Evolutionary conservation across 1,140 invertebrate genomes (phyloP), one percentile per base, ranked within the genome.

Genomic region (Heliothis virescens): DNA sequence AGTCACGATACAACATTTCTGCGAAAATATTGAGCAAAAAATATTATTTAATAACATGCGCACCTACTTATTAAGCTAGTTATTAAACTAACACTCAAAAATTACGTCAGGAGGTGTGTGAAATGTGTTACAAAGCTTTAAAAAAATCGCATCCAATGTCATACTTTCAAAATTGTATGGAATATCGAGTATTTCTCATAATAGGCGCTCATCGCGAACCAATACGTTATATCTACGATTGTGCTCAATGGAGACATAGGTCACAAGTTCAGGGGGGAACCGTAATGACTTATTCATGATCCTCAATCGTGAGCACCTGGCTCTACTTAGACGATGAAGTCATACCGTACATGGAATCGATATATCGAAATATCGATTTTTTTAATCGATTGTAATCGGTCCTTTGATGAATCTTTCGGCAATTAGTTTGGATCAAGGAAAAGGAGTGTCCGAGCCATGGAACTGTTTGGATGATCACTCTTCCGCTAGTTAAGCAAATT

Each of bases 271-370:
- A 85, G 34, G 67, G 65, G 48, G 67, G 67, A 71, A 10, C 84
- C 86, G 85, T 89, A 89, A 89, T 89, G 88, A 87, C 83, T 87
- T 86, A 89, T 86, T 89, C 88, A 88, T 87, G 87, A 83, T 76
- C 57, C 21, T 53, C 67, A 72, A 41, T 53, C 21, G 72, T 59
- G 47, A 53, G 60, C 74, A 76, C 57, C 74, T 76, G 74, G 74
- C 67, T 52, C 47, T 71, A 71, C 52, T 71, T 71, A 72, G 52
- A 65, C 41, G 34, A 76, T 76, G 18, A 60, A 76, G 13, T 76
- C 48, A 60, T 62, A 63, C 71, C 55, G 34, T 63, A 75, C 41
- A 59, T 60, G 41, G 48, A 13, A 52, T 76, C 72, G 55, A 74
- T 74, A 74, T 47, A 74, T 73, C 47, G 72, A 57, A 72, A 72